Evolutionary conservation across 1,140 invertebrate species (phyloP).

Genomic region (Helicoverpa zea): DNA sequence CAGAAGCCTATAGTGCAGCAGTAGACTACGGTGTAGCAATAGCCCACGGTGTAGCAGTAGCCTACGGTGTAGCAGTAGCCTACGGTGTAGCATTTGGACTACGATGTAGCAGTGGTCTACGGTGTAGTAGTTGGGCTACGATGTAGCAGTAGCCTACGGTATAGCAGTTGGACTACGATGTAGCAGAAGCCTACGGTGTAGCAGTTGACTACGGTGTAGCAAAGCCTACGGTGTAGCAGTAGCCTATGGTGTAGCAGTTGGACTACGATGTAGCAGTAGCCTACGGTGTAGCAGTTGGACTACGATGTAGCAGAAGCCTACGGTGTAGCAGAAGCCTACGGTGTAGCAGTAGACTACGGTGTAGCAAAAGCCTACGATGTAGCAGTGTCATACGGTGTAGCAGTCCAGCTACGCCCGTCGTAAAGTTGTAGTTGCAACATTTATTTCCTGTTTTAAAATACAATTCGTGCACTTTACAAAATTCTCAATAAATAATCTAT

Average conservation of each 20-base stretch:
- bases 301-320: neutral
- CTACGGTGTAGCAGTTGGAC: neutral
- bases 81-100: neutral
- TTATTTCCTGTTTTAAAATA: too few relatives aligned
- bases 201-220: neutral
- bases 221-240: too few relatives aligned
- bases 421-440: neutral
- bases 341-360: too few relatives aligned
- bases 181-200: neutral
- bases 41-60: too few relatives aligned
- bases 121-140: neutral
- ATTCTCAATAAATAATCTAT: too few relatives aligned
- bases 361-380: too few relatives aligned
- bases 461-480: too few relatives aligned
- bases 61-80: neutral
- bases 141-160: neutral
- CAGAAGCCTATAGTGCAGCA: too few relatives aligned
- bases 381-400: neutral
- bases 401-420: neutral
- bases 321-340: neutral
- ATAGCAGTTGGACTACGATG: neutral
- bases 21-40: neutral
- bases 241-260: too few relatives aligned
- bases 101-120: too few relatives aligned
- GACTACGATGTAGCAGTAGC: neutral